Conservation (phyloP, 2,113 vertebrate genomes). For the Larimichthys crocea region DNA sequence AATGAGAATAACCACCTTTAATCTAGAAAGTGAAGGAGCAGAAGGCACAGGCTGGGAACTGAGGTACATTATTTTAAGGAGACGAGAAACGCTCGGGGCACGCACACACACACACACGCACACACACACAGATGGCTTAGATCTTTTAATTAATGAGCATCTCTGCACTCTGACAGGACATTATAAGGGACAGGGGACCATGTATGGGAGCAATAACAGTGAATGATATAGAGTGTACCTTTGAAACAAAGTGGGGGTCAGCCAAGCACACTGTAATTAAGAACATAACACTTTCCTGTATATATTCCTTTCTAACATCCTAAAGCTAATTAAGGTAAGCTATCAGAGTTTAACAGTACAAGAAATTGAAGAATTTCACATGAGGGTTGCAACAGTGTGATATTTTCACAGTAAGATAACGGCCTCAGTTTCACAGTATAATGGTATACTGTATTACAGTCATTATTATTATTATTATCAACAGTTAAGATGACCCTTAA, state of each 20-base stretch:
- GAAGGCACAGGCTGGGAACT: background rate
- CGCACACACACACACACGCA: conserved; percentile 6
- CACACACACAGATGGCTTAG: background rate
- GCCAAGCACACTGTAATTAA: background rate
- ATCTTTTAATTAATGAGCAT: conserved; percentile 27
- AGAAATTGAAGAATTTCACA: background rate
- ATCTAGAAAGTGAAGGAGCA: background rate
- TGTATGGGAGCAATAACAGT: background rate
- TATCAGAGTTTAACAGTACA: too few relatives aligned
- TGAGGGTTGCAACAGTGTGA: too few relatives aligned
- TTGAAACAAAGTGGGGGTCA: background rate
- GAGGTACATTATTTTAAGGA: background rate
- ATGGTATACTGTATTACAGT: too few relatives aligned
- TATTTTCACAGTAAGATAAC: background rate
- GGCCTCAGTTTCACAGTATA: too few relatives aligned
- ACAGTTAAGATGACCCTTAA: too few relatives aligned
- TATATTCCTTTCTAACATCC: too few relatives aligned
- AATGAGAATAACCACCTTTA: background rate
- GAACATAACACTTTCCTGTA: background rate
- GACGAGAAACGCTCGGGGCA: background rate
- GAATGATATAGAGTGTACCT: background rate
- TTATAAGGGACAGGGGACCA: conserved; percentile 17
- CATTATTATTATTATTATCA: too few relatives aligned
- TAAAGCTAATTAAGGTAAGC: background rate
- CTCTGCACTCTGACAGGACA: background rate